phyloP scores from a whole-genome alignment of 2,113 vertebrate species.

The Ailuropoda melanoleuca region DNA sequence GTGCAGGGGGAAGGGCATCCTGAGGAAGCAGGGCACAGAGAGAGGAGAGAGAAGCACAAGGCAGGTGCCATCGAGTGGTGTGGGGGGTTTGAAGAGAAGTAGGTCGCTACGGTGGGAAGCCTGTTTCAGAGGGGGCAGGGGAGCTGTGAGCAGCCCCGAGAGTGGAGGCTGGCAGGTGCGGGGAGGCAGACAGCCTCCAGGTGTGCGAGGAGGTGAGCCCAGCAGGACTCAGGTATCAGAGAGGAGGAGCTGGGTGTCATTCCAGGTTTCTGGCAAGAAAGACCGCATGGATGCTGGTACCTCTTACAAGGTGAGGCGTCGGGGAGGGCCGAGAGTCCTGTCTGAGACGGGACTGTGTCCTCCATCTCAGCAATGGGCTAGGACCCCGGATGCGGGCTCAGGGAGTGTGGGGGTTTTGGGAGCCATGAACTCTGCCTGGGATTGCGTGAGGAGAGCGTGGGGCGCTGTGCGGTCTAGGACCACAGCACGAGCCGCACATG shows the following conservation, averaged over 20 bases:
- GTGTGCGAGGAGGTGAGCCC: fast-evolving
- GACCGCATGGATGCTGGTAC: fast-evolving
- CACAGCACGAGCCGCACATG: fast-evolving
- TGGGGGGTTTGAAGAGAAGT: too few relatives aligned
- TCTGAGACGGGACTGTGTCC: neutral
- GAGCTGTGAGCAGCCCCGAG: neutral
- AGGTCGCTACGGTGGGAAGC: too few relatives aligned
- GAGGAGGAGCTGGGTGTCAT: fast-evolving
- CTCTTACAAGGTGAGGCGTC: neutral
- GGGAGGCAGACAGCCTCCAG: too few relatives aligned
- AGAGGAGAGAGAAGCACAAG: neutral
- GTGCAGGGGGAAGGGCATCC: neutral
- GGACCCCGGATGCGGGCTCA: fast-evolving
- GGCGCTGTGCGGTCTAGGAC: fast-evolving
- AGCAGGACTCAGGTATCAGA: neutral
- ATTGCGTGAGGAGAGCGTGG: fast-evolving
- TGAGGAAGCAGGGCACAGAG: too few relatives aligned
- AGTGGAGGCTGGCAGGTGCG: too few relatives aligned
- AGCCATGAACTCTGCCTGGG: fast-evolving
- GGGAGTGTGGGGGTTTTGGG: too few relatives aligned
- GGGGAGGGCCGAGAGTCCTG: neutral
- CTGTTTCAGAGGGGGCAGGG: neutral
- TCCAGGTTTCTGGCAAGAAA: neutral
- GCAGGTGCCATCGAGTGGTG: neutral
- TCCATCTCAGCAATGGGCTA: fast-evolving